These are phyloP conservation scores for Dendrolimus punctatus DNA, from an alignment of 1,140 invertebrate genomes.

Conservation along the genomic window DNA sequence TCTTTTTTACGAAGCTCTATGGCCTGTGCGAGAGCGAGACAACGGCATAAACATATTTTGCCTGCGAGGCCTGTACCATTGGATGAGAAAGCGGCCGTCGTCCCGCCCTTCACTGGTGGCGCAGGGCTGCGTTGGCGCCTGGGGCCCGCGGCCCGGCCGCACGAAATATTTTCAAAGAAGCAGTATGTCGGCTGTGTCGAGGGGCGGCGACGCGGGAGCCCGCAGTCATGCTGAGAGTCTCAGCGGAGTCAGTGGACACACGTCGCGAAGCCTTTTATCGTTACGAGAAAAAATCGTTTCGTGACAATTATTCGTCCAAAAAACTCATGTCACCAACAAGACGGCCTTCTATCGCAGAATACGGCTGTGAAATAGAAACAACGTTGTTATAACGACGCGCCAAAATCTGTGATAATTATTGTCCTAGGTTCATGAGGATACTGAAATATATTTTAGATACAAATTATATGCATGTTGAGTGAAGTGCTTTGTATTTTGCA, in stretches of 20 bases:
- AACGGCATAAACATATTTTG: slow-evolving; percentile 12
- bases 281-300: slow-evolving; percentile 51
- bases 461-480: slow-evolving; percentile 36
- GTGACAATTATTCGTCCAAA: slow-evolving; percentile 43
- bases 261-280: slow-evolving; percentile 52
- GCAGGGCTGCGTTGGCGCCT: slow-evolving; percentile 55
- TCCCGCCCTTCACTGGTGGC: slow-evolving; percentile 43
- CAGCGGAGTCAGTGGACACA: slow-evolving; percentile 60
- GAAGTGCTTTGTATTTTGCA: slow-evolving; percentile 35
- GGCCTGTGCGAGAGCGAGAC: slow-evolving; percentile 31
- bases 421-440: slow-evolving; percentile 45
- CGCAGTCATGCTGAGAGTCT: slow-evolving; percentile 68
- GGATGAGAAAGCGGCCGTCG: slow-evolving; percentile 49
- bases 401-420: slow-evolving; percentile 48
- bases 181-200: slow-evolving; percentile 56
- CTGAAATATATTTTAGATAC: slow-evolving; percentile 39
- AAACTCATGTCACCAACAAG: slow-evolving; percentile 40
- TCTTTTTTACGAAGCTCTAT: slow-evolving; percentile 8
- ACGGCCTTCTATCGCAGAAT: slow-evolving; percentile 15
- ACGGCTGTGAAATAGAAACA: slow-evolving; percentile 23
- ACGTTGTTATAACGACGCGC: slow-evolving; percentile 56
- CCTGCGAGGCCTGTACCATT: slow-evolving; percentile 30
- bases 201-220: slow-evolving; percentile 65
- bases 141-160: slow-evolving; percentile 19
- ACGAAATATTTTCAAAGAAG: slow-evolving; percentile 61